These are phyloP conservation scores for Drymodes brunneopygia DNA, from an alignment of 2,113 vertebrate genomes.

Conservation along the genomic window DNA sequence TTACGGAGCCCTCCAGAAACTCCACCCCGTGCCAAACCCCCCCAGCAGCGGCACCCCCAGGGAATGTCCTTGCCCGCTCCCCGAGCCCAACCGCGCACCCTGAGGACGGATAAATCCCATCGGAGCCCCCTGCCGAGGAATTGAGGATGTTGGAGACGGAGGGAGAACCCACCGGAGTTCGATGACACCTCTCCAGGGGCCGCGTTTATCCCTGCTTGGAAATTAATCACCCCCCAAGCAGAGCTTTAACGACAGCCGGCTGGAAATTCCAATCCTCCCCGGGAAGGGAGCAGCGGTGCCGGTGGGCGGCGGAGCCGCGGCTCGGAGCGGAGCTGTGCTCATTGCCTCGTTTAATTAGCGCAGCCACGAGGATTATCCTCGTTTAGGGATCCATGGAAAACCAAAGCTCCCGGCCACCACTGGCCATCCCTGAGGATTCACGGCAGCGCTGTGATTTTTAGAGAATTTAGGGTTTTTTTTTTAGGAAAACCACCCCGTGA, in stretches of 20 bases:
- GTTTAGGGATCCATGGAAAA: background rate
- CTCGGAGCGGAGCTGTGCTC: background rate
- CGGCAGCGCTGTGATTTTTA: background rate
- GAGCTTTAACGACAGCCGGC: background rate
- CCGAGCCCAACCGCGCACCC: rapidly evolving
- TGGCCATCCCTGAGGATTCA: background rate
- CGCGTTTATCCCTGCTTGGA: background rate
- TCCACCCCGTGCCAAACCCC: background rate
- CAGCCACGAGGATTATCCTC: background rate
- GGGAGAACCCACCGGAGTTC: background rate
- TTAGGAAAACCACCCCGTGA: rapidly evolving
- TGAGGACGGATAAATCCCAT: background rate
- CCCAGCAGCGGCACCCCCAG: background rate
- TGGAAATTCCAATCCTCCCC: background rate
- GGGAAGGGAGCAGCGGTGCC: background rate
- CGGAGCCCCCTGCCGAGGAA: rapidly evolving
- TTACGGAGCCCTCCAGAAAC: background rate
- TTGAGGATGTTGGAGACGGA: rapidly evolving
- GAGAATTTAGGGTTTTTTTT: background rate
- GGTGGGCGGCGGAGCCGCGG: background rate
- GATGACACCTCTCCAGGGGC: background rate
- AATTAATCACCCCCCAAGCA: background rate
- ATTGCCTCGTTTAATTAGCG: background rate
- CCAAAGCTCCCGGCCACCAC: background rate
- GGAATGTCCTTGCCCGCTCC: background rate